These are phyloP conservation scores for Nycticryphes semicollaris DNA, from an alignment of 2,113 vertebrate species.

Conservation along the genomic window DNA sequence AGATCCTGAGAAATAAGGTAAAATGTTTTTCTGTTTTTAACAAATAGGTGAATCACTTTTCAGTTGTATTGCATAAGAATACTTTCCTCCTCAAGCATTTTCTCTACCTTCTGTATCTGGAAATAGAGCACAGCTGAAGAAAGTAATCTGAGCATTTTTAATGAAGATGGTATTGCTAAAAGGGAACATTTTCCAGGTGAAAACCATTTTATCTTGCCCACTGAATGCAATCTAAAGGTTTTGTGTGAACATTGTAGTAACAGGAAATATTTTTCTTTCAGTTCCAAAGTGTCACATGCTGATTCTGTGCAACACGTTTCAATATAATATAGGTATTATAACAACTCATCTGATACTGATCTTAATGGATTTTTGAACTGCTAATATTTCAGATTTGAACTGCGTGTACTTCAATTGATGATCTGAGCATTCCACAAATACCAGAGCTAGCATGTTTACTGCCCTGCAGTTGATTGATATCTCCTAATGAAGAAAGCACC, in stretches of 20 bases:
- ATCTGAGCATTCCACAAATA: conserved; percentile 61
- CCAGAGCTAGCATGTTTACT: conserved; percentile 59
- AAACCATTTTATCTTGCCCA: background rate
- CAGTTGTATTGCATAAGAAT: background rate
- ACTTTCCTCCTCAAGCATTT: background rate
- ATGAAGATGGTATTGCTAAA: background rate
- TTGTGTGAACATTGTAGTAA: background rate
- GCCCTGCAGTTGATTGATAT: conserved; percentile 60
- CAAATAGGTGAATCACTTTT: background rate
- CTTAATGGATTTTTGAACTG: conserved; percentile 67
- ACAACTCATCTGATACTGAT: conserved; percentile 26
- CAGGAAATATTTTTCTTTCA: conserved; percentile 40
- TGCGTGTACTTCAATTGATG: conserved; percentile 44
- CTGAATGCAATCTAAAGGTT: conserved; percentile 5
- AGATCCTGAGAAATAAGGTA: background rate
- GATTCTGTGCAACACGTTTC: conserved; percentile 26
- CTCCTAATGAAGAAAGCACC: conserved; percentile 65
- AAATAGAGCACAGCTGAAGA: background rate
- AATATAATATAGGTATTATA: background rate
- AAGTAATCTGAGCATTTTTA: background rate
- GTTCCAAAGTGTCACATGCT: background rate
- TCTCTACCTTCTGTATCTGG: background rate
- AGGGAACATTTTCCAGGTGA: background rate
- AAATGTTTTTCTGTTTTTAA: background rate
- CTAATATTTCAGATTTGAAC: conserved; percentile 66